phyloP scores from a whole-genome alignment of 2,888 invertebrate genomes.

The Stenotaenia linearis region DNA sequence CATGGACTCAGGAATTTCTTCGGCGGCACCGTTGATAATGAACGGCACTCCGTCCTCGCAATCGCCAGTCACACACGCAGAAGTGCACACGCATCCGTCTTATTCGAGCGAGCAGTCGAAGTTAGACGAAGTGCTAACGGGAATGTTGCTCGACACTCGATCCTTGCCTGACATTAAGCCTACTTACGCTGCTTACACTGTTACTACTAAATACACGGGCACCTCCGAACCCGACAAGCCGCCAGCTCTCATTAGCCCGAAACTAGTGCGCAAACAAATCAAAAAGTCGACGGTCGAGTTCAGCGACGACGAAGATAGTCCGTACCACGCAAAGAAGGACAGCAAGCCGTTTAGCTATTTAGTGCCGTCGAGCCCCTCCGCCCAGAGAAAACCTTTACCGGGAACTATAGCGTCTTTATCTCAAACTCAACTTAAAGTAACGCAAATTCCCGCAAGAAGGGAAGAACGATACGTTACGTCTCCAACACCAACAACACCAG shows the following conservation, averaged over 20 bases:
- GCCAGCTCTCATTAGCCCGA: background rate
- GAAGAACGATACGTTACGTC: background rate
- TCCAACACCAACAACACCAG: slow-evolving; percentile 17
- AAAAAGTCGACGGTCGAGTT: slow-evolving; percentile 19
- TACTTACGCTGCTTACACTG: slow-evolving; percentile 37
- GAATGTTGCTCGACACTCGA: slow-evolving; percentile 82
- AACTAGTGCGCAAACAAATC: slow-evolving; percentile 15
- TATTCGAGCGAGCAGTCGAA: slow-evolving; percentile 51
- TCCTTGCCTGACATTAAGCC: slow-evolving; percentile 60
- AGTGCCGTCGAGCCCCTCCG: slow-evolving; percentile 44
- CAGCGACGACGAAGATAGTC: slow-evolving; percentile 56
- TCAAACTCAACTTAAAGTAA: background rate
- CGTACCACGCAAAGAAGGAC: slow-evolving; percentile 85
- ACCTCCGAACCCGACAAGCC: slow-evolving; percentile 31
- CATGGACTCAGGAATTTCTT: slow-evolving; percentile 83
- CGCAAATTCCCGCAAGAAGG: background rate
- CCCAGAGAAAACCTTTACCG: slow-evolving; percentile 49
- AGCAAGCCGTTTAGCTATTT: slow-evolving; percentile 86
- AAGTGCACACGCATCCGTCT: slow-evolving; percentile 46
- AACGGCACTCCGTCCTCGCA: slow-evolving; percentile 52
- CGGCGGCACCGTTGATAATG: slow-evolving; percentile 46
- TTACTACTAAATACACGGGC: slow-evolving; percentile 35
- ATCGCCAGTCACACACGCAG: slow-evolving; percentile 36
- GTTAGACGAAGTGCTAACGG: slow-evolving; percentile 74
- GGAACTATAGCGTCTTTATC: background rate